Evolutionary conservation across 2,113 vertebrate species (phyloP).

Genomic region (Lucifuga dentata): DNA sequence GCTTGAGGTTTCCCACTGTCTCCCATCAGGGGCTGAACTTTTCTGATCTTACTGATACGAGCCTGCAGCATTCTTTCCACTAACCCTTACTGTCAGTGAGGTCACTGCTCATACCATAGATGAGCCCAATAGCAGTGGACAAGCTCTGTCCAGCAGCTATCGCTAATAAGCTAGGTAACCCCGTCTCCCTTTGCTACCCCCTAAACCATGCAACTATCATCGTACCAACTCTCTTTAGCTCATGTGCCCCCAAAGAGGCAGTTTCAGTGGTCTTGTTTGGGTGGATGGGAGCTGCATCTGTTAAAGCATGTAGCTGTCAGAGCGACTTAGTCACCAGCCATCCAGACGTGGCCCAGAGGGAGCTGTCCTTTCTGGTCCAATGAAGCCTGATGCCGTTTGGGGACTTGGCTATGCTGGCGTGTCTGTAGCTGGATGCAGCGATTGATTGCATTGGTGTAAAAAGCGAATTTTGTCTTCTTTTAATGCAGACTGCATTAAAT

Average conservation of each 20-base stretch:
- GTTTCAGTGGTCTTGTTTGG: constrained; percentile 38
- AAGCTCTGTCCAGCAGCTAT: constrained; percentile 46
- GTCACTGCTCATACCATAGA: constrained; percentile 20
- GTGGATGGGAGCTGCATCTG: constrained; percentile 65
- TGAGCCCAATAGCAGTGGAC: constrained; percentile 44
- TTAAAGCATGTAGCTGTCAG: constrained; percentile 85
- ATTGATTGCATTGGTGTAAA: constrained; percentile 46
- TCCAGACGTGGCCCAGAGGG: constrained; percentile 83
- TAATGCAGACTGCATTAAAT: constrained; percentile 27
- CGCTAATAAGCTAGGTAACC: constrained; percentile 30
- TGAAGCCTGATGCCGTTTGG: constrained; percentile 70
- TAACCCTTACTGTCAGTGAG: constrained; percentile 7
- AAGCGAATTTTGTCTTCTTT: constrained; percentile 38
- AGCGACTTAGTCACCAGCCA: constrained; percentile 80
- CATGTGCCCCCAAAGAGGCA: constrained; percentile 57
- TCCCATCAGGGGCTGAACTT: constrained; percentile 4
- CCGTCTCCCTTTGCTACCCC: constrained; percentile 30
- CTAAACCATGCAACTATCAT: constrained; percentile 20
- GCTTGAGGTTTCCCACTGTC: background rate
- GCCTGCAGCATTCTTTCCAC: background rate
- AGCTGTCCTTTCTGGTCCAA: constrained; percentile 80
- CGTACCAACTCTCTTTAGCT: constrained; percentile 50
- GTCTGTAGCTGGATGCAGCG: constrained; percentile 22
- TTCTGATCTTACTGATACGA: constrained; percentile 7
- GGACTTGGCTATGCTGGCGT: constrained; percentile 44